A percentile compares a stretch with the other conserved stretches of the same genome.
These are phyloP conservation scores for Bombus confusus DNA, from an alignment of 1,140 invertebrate genomes.

Conservation along the genomic window DNA sequence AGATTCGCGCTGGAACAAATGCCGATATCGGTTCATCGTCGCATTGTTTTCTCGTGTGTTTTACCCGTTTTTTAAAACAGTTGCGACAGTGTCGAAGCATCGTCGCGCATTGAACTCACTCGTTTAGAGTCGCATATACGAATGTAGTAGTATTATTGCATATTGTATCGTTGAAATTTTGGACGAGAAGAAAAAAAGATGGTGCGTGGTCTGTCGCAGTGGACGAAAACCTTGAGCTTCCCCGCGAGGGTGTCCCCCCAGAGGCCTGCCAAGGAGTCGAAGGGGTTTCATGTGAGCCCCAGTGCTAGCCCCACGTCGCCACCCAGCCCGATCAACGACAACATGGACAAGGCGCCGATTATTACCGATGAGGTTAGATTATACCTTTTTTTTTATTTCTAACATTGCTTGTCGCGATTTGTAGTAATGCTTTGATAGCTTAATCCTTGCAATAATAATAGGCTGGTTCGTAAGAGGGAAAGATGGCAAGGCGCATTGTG, in stretches of 20 bases:
- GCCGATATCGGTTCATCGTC: not conserved
- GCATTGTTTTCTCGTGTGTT: not conserved
- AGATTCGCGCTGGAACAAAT: slow-evolving; percentile 21
- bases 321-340: slow-evolving; percentile 82
- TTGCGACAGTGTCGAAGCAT: slow-evolving; percentile 10
- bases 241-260: slow-evolving; percentile 91
- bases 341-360: slow-evolving; percentile 80
- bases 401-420: not conserved
- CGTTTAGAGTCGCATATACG: not conserved
- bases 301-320: slow-evolving; percentile 82
- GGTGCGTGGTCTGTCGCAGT: slow-evolving; percentile 92
- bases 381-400: not conserved
- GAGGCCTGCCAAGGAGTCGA: slow-evolving; percentile 86
- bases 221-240: slow-evolving; percentile 94
- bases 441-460: not conserved
- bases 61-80: not conserved
- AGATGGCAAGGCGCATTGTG: not conserved
- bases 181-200: slow-evolving; percentile 80
- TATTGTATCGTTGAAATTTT: slow-evolving; percentile 21
- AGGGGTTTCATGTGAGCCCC: slow-evolving; percentile 76
- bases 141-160: not conserved
- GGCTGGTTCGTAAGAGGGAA: not conserved
- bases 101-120: not conserved
- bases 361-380: slow-evolving; percentile 78
- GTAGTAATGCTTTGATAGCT: not conserved